Base-by-base conservation (phyloP, 2,113 vertebrate genomes). In the Sylvilagus bachmani region DNA sequence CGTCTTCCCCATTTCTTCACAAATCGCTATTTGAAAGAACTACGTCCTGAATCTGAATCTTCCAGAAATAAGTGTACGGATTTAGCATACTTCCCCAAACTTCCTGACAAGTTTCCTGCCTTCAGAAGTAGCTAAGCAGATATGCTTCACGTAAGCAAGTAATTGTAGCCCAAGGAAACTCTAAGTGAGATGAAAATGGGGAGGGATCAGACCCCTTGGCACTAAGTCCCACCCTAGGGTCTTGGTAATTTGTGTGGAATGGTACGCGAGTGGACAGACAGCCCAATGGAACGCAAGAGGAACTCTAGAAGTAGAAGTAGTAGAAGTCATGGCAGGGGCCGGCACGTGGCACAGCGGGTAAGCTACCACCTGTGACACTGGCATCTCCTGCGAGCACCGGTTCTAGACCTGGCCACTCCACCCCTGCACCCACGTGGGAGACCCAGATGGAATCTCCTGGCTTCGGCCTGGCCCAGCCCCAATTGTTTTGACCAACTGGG, bases 91-190 rank as follows among this genome's bases (percentile, higher is more conserved):
- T 92, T 69, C 6, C 53, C 81, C 5, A 81, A 38, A 77, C 62
- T 58, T 74, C 53, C 58, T 67, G 36, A 27, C 6, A 83, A 31
- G 27, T 27, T 90, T 61, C 31, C 49, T 79, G 84, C 22, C 82
- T 92, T 92, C 36, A 69, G 29, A 79, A 75, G 10, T 44, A 92
- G 49, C 90, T 25, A 85, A 80, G 16, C 21, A 94, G 44, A 36
- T 82, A 49, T 27, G 62, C 10, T 85, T 6, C 64, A 79, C 89
- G 64, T 81, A 62, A 44, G 27, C 21, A 38, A 90, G 44, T 1
- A 81, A 49, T 14, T 3, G 1, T 4, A 64, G 38, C 5, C 4
- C 17, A 29, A 19, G 7, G 73, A 67, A 94, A 86, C 8, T 22
- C 29, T 66, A 51, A 94, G 80, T n/a, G 4, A 82, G 71, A 75